These are phyloP conservation scores for Lutraria rhynchaena DNA, from an alignment of 1,140 invertebrate genomes.

Conservation along the genomic window DNA sequence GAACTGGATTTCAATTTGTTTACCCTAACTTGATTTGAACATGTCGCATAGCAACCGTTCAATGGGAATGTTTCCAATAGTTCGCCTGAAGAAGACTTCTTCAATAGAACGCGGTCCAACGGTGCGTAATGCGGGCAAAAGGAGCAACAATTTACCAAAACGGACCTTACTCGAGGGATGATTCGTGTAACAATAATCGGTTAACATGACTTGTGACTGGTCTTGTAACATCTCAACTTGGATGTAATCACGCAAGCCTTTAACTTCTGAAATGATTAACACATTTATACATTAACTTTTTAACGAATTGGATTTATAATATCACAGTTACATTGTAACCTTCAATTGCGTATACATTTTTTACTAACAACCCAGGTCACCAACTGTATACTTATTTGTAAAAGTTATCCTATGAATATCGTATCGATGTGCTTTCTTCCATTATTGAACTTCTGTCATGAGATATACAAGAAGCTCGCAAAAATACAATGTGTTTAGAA, in stretches of 20 bases:
- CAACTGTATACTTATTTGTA: too few species aligned
- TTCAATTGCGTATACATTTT: too few species aligned
- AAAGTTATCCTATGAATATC: too few species aligned
- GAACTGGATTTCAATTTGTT: not conserved
- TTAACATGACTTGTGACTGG: constrained; percentile 97
- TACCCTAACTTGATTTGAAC: constrained; percentile 85
- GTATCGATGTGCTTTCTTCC: too few species aligned
- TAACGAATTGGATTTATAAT: too few species aligned
- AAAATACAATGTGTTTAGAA: too few species aligned
- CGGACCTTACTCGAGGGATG: constrained; percentile 88
- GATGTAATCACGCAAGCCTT: constrained; percentile 94
- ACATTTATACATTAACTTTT: too few species aligned
- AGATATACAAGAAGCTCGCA: too few species aligned
- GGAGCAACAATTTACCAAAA: constrained; percentile 95
- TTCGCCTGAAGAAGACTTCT: constrained; percentile 95
- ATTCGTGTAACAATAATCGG: constrained; percentile 92
- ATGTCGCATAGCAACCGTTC: constrained; percentile 98
- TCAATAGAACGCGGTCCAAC: constrained; percentile 89
- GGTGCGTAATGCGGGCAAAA: constrained; percentile 91
- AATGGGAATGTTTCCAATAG: constrained; percentile 98
- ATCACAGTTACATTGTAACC: too few species aligned
- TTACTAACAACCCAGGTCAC: too few species aligned
- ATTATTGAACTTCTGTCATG: too few species aligned
- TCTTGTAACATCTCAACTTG: constrained; percentile 98
- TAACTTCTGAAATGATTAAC: constrained; percentile 83